Evolutionary conservation across 2,888 invertebrate genomes (phyloP), one percentile per base, ranked within the genome.

Genomic region (Xiphydria camelus): DNA sequence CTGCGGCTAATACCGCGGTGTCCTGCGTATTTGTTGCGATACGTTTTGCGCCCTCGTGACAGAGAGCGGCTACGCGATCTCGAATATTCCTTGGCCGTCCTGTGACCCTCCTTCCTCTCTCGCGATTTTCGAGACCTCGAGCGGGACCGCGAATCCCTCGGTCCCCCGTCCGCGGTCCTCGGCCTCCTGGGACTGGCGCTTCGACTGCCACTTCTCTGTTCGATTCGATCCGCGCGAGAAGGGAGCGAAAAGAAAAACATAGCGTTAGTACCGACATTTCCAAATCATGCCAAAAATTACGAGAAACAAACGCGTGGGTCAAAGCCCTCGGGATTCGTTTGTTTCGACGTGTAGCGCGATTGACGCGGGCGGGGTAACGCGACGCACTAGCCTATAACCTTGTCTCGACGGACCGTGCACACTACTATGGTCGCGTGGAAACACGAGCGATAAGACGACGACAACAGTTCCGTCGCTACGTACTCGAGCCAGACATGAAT

Each of bases 1-100:
- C 80, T 80, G 61, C 79, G 77, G 62, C 75, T 78, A 51, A 68
- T 61, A 26, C 72, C 69, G 10, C 69, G 61, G 32, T 66, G 68
- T 29, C 68, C 63, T 25, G 63, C 41, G 38, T 70, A 68, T 39
- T 66, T 66, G 45, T 51, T 65, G 12, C 71, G 67, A 54, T 70
- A 75, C 1, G 70, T 61, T 45, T 72, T 76, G 59, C 77, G 76
- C 59, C 71, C 78, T 45, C 70, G 71, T 41, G 65, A 76, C 48
- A 61, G 63, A 6, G 65, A 78, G 64, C 67, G 77, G 60, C 69
- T 79, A 53, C 68, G 62, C 39, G 69, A 76, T 53, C 70, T 72
- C 44, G 71, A 75, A 32, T 78, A 70, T 50, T 77, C 77, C 45
- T 73, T 68, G n/a, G 68, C 59, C 5, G 69, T 54, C 37, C 72